These are phyloP conservation scores for Phallusia fumigata DNA, from an alignment of 23 tunicate species.

Conservation along the genomic window DNA sequence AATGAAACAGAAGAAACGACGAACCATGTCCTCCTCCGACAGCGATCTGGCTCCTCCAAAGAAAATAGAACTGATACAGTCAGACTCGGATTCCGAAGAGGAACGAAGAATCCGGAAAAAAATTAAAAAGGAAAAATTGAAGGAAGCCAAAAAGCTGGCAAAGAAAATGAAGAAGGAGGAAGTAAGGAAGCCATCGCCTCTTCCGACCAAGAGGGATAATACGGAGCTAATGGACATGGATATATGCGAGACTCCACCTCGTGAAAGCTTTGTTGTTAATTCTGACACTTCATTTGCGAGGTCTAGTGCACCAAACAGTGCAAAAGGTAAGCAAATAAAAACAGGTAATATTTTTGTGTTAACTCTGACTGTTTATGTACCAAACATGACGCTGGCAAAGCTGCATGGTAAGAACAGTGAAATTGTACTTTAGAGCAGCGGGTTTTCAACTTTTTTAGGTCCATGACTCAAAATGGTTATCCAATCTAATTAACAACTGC, in stretches of 20 bases:
- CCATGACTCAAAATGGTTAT: too few relatives aligned
- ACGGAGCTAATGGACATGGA: conserved; percentile 7
- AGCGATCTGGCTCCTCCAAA: not conserved
- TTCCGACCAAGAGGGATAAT: not conserved
- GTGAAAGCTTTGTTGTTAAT: not conserved
- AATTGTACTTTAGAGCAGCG: too few relatives aligned
- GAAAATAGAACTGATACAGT: not conserved
- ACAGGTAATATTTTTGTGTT: too few relatives aligned
- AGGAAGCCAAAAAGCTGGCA: conserved; percentile 20
- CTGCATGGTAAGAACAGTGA: too few relatives aligned
- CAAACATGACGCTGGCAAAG: too few relatives aligned
- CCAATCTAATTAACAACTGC: too few relatives aligned
- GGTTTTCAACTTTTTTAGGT: too few relatives aligned
- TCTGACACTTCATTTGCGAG: not conserved
- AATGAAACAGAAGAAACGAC: conserved; percentile 13
- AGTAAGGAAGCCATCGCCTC: not conserved
- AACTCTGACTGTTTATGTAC: too few relatives aligned
- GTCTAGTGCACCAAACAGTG: not conserved
- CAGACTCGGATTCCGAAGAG: conserved; percentile 19
- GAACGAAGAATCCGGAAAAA: conserved; percentile 24
- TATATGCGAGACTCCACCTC: not conserved
- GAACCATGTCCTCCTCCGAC: conserved; percentile 41
- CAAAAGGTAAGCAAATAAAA: not conserved
- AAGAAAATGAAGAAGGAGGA: not conserved
- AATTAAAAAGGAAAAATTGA: conserved; percentile 23